Evolutionary conservation across 2,113 vertebrate species (phyloP).

Genomic region (Oceanites oceanicus): DNA sequence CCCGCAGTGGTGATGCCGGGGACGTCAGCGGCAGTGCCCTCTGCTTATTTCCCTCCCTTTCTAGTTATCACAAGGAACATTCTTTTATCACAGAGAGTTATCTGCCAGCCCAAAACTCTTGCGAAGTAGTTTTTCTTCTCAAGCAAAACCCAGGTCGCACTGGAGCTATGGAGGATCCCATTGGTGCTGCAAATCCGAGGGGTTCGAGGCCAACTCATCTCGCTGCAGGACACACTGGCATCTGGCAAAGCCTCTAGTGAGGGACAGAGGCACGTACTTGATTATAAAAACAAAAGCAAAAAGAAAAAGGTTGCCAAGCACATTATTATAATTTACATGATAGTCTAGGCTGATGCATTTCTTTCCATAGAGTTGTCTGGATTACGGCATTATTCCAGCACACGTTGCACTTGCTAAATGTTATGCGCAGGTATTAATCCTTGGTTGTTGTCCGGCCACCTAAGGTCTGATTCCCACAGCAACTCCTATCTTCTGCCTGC

Average conservation of each 20-base stretch:
- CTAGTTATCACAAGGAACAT: not conserved
- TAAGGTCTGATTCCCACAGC: not conserved
- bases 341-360: not conserved
- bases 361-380: not conserved
- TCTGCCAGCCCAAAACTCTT: not conserved
- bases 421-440: not conserved
- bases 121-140: not conserved
- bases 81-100: too few relatives aligned
- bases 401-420: not conserved
- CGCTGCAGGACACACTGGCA: not conserved
- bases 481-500: not conserved
- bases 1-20: rapidly evolving
- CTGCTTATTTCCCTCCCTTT: not conserved
- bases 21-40: not conserved
- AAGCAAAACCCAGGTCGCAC: not conserved
- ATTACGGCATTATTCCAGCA: not conserved
- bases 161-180: not conserved
- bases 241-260: not conserved
- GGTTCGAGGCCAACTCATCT: not conserved
- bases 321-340: not conserved
- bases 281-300: not conserved
- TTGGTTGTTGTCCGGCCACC: not conserved
- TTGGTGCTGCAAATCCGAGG: not conserved
- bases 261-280: not conserved
- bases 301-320: not conserved